Conservation (phyloP, 2,888 invertebrate genomes). For the Tachina fera region DNA sequence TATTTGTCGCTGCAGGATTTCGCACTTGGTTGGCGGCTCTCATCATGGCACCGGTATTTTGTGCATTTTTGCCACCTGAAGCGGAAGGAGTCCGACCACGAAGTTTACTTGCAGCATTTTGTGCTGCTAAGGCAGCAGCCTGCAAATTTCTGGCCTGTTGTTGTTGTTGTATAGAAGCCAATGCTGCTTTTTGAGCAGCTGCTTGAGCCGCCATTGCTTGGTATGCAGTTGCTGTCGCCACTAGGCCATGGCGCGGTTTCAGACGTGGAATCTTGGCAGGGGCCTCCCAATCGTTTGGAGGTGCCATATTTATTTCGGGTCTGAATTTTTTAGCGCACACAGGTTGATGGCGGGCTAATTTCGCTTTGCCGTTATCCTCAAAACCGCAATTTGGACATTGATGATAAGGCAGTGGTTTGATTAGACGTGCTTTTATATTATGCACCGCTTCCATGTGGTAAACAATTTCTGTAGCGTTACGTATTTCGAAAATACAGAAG, state of each 20-base stretch:
- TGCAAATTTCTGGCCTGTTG: slow-evolving; percentile 81
- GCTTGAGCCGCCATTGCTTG: slow-evolving; percentile 83
- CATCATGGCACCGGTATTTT: slow-evolving; percentile 74
- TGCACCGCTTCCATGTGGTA: slow-evolving; percentile 97
- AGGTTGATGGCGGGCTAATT: slow-evolving; percentile 92
- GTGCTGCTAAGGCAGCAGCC: slow-evolving; percentile 80
- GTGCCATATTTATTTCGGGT: slow-evolving; percentile 92
- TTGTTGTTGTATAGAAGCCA: slow-evolving; percentile 81
- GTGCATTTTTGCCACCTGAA: slow-evolving; percentile 76
- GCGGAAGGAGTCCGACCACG: slow-evolving; percentile 80
- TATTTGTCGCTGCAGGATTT: slow-evolving; percentile 78
- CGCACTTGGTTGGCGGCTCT: slow-evolving; percentile 79
- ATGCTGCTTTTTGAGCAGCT: slow-evolving; percentile 82
- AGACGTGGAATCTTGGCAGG: slow-evolving; percentile 94
- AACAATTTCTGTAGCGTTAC: slow-evolving; percentile 93
- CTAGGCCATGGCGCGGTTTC: slow-evolving; percentile 82
- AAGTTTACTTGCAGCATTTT: slow-evolving; percentile 80
- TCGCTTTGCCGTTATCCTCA: slow-evolving; percentile 96
- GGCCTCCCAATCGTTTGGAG: slow-evolving; percentile 95
- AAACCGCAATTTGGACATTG: slow-evolving; percentile 97
- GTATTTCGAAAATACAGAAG: slow-evolving; percentile 91
- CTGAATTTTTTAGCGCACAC: slow-evolving; percentile 95
- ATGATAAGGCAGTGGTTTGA: slow-evolving; percentile 93
- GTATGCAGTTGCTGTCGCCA: slow-evolving; percentile 83
- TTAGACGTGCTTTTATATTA: slow-evolving; percentile 91